Conservation (phyloP, 2,113 vertebrate species). For the Kryptolebias marmoratus region DNA sequence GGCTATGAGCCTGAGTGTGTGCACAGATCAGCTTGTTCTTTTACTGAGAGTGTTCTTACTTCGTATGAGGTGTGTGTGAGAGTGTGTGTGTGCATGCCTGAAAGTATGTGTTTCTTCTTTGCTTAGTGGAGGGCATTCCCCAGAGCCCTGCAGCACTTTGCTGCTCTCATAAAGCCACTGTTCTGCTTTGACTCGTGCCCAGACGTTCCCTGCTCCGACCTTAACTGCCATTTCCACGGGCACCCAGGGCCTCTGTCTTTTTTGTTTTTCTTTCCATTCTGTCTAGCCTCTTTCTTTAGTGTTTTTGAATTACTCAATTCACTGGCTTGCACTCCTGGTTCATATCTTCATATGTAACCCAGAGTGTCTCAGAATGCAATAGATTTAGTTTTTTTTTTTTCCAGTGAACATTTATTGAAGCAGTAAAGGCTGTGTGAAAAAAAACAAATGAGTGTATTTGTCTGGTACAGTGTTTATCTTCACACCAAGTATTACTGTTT, state of each 20-base stretch:
- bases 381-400: constrained; percentile 20
- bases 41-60: constrained; percentile 37
- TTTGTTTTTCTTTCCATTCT: constrained; percentile 28
- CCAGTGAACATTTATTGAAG: constrained; percentile 7
- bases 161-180: constrained; percentile 53
- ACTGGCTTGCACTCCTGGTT: constrained; percentile 17
- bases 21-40: constrained; percentile 49
- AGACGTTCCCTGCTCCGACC: constrained; percentile 56
- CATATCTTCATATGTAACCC: constrained; percentile 26
- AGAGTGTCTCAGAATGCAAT: constrained; percentile 22
- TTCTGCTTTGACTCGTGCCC: constrained; percentile 53
- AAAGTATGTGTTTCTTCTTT: constrained; percentile 34
- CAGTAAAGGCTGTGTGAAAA: neutral
- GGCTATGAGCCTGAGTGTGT: constrained; percentile 39
- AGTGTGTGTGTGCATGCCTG: constrained; percentile 16
- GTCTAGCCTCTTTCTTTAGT: constrained; percentile 27
- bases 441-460: constrained; percentile 22
- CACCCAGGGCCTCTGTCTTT: constrained; percentile 29
- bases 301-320: constrained; percentile 47
- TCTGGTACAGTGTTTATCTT: constrained; percentile 7
- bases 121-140: constrained; percentile 65
- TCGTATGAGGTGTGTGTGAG: constrained; percentile 5
- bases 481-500: neutral
- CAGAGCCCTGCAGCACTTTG: constrained; percentile 68
- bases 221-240: constrained; percentile 65